Evolutionary conservation across 2,113 vertebrate species (phyloP).

Genomic region (Cranoglanis bouderius): DNA sequence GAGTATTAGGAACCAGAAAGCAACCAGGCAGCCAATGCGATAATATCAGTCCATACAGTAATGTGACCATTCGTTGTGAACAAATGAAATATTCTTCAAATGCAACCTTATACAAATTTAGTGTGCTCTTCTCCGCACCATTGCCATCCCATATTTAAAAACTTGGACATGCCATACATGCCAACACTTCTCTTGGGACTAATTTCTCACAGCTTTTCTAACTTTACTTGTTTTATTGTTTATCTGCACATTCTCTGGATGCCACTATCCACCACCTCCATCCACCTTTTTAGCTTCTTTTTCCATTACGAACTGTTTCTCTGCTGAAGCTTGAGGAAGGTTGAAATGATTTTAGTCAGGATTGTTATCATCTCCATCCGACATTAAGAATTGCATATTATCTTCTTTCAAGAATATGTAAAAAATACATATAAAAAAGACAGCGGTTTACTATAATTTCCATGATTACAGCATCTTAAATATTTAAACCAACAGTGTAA

Average conservation of each 20-base stretch:
- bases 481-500: too few species aligned
- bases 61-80: background rate
- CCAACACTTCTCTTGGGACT: background rate
- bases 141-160: background rate
- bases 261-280: background rate
- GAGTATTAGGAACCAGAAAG: background rate
- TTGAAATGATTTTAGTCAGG: too few species aligned
- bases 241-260: background rate
- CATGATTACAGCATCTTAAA: too few species aligned
- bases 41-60: background rate
- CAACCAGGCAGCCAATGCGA: background rate
- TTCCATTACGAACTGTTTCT: background rate
- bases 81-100: background rate
- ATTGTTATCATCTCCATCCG: too few species aligned
- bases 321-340: background rate
- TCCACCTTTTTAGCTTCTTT: background rate
- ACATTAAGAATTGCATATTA: too few species aligned
- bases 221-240: background rate
- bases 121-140: background rate
- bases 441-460: too few species aligned
- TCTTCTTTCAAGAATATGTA: too few species aligned
- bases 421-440: too few species aligned
- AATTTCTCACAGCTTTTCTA: background rate
- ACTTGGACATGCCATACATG: background rate
- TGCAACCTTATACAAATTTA: background rate